phyloP scores from a whole-genome alignment of 2,797 vertebrate genomes.

The Syndactyla subalaris region DNA sequence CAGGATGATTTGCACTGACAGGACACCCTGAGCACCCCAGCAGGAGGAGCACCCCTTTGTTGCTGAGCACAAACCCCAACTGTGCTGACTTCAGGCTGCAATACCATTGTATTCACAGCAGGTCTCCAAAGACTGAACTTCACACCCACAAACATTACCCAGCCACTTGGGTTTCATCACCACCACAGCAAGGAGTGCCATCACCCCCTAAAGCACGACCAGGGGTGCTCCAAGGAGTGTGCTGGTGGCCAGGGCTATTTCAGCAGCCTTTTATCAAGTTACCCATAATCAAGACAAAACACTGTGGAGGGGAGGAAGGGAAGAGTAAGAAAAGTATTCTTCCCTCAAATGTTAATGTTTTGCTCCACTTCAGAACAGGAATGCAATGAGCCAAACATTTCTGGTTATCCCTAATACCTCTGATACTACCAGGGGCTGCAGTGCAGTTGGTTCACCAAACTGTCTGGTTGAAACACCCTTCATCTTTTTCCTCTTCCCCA shows the following conservation, averaged over 20 bases:
- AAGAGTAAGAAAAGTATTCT: neutral
- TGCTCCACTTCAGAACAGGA: neutral
- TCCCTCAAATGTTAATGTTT: neutral
- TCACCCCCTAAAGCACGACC: rapidly evolving
- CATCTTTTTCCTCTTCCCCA: neutral
- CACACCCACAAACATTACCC: neutral
- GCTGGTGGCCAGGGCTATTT: neutral
- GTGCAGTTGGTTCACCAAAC: neutral
- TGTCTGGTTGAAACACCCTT: neutral
- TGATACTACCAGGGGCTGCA: neutral
- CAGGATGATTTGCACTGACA: neutral
- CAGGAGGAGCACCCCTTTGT: rapidly evolving
- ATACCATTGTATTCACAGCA: neutral
- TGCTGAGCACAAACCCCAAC: neutral
- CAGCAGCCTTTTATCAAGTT: neutral
- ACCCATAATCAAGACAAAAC: neutral
- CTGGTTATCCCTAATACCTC: neutral
- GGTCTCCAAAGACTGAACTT: neutral
- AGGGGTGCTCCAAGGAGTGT: rapidly evolving
- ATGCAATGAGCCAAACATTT: neutral
- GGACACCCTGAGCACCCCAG: rapidly evolving
- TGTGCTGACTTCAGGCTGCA: neutral
- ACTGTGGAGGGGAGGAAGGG: neutral
- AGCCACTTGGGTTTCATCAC: neutral
- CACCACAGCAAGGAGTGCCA: rapidly evolving